A percentile compares a stretch with the other conserved stretches of the same genome.
Evolutionary conservation across 2,797 vertebrate species (phyloP).

Genomic region (Pangasius krempfi): DNA sequence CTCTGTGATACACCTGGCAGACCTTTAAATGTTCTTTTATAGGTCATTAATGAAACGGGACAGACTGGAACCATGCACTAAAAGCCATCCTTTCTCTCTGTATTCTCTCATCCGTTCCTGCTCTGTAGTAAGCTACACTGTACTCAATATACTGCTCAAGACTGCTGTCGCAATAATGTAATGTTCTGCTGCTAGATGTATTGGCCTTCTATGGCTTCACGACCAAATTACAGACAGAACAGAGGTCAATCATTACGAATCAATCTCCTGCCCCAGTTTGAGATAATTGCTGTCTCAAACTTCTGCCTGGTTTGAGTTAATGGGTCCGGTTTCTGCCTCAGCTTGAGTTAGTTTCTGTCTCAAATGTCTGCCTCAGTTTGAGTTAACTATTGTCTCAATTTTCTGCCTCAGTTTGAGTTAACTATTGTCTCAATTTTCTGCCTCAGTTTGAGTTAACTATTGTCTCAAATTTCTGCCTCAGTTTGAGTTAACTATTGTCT

Average conservation of each 20-base stretch:
- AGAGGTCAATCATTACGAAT: not conserved
- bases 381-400: not conserved
- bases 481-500: not conserved
- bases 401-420: not conserved
- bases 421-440: not conserved
- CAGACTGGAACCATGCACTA: not conserved
- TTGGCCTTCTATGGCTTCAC: not conserved
- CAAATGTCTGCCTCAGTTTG: not conserved
- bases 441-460: not conserved
- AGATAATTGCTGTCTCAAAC: not conserved
- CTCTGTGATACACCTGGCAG: conserved; percentile 32
- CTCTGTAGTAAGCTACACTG: not conserved
- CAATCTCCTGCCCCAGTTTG: not conserved
- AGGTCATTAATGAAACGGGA: conserved; percentile 20
- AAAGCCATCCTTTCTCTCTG: conserved; percentile 7
- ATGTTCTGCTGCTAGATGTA: not conserved
- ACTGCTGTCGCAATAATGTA: not conserved
- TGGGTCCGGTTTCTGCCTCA: not conserved
- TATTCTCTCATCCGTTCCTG: not conserved
- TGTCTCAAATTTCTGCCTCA: not conserved
- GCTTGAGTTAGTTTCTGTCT: not conserved
- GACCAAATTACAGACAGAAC: not conserved
- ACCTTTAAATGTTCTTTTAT: conserved; percentile 8
- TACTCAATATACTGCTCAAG: not conserved
- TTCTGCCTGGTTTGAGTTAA: not conserved